Base-by-base conservation (phyloP, 2,113 vertebrate genomes). In the Ramphastos sulfuratus region DNA sequence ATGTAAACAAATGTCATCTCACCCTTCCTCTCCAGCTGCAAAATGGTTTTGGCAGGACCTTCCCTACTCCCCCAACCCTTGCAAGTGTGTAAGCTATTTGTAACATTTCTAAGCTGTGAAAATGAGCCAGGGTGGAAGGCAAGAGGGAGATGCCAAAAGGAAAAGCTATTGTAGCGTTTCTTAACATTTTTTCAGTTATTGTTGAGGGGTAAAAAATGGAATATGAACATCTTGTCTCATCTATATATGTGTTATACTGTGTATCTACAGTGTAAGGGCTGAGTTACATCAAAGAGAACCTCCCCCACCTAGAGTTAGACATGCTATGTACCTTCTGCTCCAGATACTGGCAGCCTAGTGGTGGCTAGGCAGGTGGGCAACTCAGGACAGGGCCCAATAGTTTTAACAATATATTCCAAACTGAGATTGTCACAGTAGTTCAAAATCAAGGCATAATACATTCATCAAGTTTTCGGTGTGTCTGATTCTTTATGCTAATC, bases 401-500 rank as follows among this genome's bases (percentile, higher is more conserved):
- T 58, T 93, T 65, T 75, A 82, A 72, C 78, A 91, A 44, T 91
- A 61, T 37, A 60, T 88, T 76, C 71, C 77, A 92, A 88, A 90
- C 39, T 54, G 67, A 81, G 56, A 94, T 93, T 96, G 80, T 92
- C 77, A 84, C 81, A 89, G 91, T 81, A 95, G 87, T 94, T 95
- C 78, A 82, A 91, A 95, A 94, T 91, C 90, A 89, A 97, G 91
- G 88, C 94, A 85, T 91, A 94, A 94, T 83, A 76, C 89, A 94
- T 97, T 97, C 93, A 80, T 96, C 96, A 97, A 98, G 96, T 98
- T 98, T 97, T 87, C 92, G 92, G 90, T 95, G 84, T 93, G 93
- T 92, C 94, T 97, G 88, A 90, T 96, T 97, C 92, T 95, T 98
- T 97, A 98, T 97, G 97, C 97, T 98, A 98, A 97, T 98, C 93